Base-by-base conservation (phyloP, 2,113 vertebrate species). In the Pollimyrus isidori region DNA sequence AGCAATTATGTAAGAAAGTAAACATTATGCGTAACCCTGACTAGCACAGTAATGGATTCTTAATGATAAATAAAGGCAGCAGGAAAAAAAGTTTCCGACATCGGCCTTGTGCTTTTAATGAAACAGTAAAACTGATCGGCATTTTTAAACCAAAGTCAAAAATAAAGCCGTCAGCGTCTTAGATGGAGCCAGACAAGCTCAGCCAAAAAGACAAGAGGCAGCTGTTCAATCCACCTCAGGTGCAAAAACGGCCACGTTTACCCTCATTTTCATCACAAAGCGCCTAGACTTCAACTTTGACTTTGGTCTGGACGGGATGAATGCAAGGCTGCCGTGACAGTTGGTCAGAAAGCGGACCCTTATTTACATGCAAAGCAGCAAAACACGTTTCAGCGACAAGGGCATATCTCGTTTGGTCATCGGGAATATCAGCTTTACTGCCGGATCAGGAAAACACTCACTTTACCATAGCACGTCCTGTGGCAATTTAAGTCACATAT, bases 241-340 rank as follows among this genome's bases (percentile, higher is more conserved):
- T 46, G n/a, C 15, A 52, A 49, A 45, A 88, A 21, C n/a, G 48
- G 49, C 50, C 49, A 23, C 23, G 17, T 53, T 83, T n/a, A 73
- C 26, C 53, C 88, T 89, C 88, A 89, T 89, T 89, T 84, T 52
- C 80, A 89, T 84, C 53, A 58, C 88, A 83, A 48, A 19, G 21
- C 9, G 13, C 80, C 42, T 23, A 62, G 76, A 88, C 88, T 76
- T 88, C 65, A 88, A 73, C 88, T 88, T 35, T 76, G 87, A 88
- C 88, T 48, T 48, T 50, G 69, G 50, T 84, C 88, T 89, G 76
- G 80, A 46, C 52, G 6, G 49, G 73, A 49, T 48, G 88, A 53
- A 83, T 82, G 73, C 73, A 23, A 39, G n/a, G 69, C 48, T 56
- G 46, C 30, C 26, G 19, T 76, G 19, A 65, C 87, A 80, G 88